Conservation (phyloP, 2,888 invertebrate species). For the Anticlea derivata region DNA sequence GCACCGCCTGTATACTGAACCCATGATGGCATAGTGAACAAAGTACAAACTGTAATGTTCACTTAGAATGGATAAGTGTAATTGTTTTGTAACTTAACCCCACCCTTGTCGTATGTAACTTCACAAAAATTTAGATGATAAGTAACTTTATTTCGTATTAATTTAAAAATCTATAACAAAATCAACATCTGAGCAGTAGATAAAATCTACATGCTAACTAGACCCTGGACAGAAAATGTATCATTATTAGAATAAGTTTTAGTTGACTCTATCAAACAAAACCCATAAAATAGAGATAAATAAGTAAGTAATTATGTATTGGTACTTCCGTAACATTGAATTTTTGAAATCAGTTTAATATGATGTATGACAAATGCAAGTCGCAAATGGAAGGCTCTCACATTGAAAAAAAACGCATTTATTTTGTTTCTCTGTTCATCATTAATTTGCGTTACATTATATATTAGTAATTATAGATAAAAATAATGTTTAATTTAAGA, state of each 20-base stretch:
- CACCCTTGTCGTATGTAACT: conserved; percentile 43
- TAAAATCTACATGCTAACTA: conserved; percentile 70
- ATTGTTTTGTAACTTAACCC: conserved; percentile 51
- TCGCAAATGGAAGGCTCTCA: conserved; percentile 65
- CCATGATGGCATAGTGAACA: conserved; percentile 41
- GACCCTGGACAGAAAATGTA: conserved; percentile 56
- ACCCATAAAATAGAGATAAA: conserved; percentile 21
- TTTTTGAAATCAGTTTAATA: conserved; percentile 31
- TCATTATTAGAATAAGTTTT: conserved; percentile 63
- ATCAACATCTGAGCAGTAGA: conserved; percentile 59
- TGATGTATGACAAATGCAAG: conserved; percentile 71
- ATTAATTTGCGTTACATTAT: conserved; percentile 24
- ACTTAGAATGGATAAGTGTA: conserved; percentile 60
- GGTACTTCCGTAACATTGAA: conserved; percentile 16
- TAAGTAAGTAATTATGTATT: conserved; percentile 7
- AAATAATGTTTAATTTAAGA: conserved; percentile 42
- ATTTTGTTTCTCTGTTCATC: conserved; percentile 30
- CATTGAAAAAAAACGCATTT: conserved; percentile 39
- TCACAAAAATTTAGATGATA: conserved; percentile 55
- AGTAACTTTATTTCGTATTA: conserved; percentile 55
- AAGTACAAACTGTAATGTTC: conserved; percentile 52
- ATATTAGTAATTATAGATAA: conserved; percentile 38
- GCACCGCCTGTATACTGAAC: conserved; percentile 3
- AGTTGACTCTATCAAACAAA: conserved; percentile 48
- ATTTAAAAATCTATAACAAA: conserved; percentile 43